These are phyloP conservation scores for Halocynthia aurantium DNA, from an alignment of 23 tunicate genomes.

Conservation along the genomic window DNA sequence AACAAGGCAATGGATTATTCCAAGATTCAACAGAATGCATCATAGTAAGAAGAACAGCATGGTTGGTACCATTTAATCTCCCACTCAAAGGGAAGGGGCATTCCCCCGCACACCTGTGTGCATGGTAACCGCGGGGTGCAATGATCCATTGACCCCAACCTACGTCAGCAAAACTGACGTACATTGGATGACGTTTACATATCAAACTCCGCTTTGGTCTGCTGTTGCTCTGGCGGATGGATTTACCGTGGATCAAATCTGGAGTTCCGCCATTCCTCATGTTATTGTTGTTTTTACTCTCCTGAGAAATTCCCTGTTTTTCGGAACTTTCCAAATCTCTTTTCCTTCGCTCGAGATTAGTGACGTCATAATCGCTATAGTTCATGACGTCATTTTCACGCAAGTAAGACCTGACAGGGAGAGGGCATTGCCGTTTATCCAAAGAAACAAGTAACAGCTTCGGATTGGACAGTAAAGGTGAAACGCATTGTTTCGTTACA, in stretches of 20 bases:
- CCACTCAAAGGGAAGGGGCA: constrained; percentile 76
- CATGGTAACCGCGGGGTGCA: constrained; percentile 70
- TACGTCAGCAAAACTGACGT: constrained; percentile 55
- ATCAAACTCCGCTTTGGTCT: constrained; percentile 26
- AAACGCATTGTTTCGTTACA: neutral
- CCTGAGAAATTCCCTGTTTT: neutral
- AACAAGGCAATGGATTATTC: constrained; percentile 45
- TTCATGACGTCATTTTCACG: neutral
- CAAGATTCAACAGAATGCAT: constrained; percentile 62
- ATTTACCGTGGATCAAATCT: neutral
- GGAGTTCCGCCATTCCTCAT: neutral
- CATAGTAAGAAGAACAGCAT: constrained; percentile 61
- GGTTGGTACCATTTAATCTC: constrained; percentile 58
- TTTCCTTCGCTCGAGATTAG: neutral
- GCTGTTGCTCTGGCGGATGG: neutral
- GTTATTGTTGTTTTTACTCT: neutral
- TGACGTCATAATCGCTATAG: neutral
- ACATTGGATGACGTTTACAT: constrained; percentile 56
- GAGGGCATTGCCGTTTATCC: constrained; percentile 10
- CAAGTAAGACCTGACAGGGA: constrained; percentile 4
- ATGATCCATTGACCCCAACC: constrained; percentile 87
- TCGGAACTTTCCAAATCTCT: neutral
- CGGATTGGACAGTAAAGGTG: neutral
- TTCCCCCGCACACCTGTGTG: constrained; percentile 69
- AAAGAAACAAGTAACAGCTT: constrained; percentile 2